Evolutionary conservation across 2,113 vertebrate genomes (phyloP).

Genomic region (Platysternon megacephalum): DNA sequence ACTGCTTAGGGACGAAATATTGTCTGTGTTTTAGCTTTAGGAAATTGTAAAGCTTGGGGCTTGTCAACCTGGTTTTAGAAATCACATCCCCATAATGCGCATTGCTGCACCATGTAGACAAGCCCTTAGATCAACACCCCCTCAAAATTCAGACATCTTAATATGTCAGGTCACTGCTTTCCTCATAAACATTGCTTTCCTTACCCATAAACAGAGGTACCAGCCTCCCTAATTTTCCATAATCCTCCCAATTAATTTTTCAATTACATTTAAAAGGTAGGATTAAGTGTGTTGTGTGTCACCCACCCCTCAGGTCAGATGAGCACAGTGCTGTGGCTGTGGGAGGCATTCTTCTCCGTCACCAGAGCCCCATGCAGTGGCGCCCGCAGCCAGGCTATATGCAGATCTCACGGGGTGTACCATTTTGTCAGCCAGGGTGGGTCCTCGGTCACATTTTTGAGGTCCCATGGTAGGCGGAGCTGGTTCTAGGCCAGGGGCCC

Average conservation of each 20-base stretch:
- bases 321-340: not conserved
- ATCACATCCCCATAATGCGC: too few species aligned
- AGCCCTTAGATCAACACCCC: not conserved
- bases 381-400: too few species aligned
- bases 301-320: not conserved
- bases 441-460: too few species aligned
- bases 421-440: too few species aligned
- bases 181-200: not conserved
- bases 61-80: not conserved
- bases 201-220: not conserved
- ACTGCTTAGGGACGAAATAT: not conserved
- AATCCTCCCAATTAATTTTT: not conserved
- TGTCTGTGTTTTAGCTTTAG: not conserved
- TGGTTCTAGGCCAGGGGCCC: too few species aligned
- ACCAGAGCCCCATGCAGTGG: too few species aligned
- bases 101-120: not conserved
- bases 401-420: too few species aligned
- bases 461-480: too few species aligned
- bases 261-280: not conserved
- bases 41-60: not conserved
- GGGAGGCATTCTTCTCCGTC: not conserved
- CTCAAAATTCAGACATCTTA: not conserved
- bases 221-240: not conserved
- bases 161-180: not conserved
- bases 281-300: not conserved